Evolutionary conservation across 2,113 vertebrate genomes (phyloP).

Genomic region (Apteryx mantelli): DNA sequence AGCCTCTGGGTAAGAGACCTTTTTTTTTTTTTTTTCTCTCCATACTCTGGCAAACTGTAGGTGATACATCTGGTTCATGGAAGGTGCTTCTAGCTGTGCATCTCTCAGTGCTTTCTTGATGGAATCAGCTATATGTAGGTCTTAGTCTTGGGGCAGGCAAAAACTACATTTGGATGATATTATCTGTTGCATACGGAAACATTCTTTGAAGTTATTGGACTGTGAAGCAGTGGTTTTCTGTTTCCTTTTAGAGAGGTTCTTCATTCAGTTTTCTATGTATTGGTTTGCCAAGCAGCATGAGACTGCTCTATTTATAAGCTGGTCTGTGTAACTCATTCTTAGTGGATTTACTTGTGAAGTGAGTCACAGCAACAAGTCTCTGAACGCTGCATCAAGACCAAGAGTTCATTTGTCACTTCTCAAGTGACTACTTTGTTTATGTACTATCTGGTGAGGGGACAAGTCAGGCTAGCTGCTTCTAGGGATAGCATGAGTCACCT

Average conservation of each 20-base stretch:
- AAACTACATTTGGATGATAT: background rate
- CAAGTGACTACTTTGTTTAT: background rate
- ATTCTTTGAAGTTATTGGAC: background rate
- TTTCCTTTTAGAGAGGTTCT: background rate
- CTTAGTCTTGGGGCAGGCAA: background rate
- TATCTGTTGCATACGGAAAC: background rate
- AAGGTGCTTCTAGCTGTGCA: background rate
- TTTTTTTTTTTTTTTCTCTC: background rate
- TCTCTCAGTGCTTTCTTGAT: background rate
- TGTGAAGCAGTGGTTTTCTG: background rate
- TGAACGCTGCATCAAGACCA: background rate
- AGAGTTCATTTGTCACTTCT: background rate
- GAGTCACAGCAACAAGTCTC: background rate
- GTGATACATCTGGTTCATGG: background rate
- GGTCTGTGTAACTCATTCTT: background rate
- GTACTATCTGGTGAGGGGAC: rapidly evolving
- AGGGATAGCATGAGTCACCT: background rate
- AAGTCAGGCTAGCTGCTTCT: background rate
- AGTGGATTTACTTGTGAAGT: background rate
- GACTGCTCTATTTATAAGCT: background rate
- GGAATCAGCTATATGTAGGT: background rate
- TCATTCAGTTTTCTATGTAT: background rate
- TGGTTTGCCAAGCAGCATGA: background rate
- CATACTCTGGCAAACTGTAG: background rate
- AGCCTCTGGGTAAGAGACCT: conserved; percentile 57